phyloP scores from a whole-genome alignment of 92 coral and sea anemone genomes.

The Paragorgia papillata region DNA sequence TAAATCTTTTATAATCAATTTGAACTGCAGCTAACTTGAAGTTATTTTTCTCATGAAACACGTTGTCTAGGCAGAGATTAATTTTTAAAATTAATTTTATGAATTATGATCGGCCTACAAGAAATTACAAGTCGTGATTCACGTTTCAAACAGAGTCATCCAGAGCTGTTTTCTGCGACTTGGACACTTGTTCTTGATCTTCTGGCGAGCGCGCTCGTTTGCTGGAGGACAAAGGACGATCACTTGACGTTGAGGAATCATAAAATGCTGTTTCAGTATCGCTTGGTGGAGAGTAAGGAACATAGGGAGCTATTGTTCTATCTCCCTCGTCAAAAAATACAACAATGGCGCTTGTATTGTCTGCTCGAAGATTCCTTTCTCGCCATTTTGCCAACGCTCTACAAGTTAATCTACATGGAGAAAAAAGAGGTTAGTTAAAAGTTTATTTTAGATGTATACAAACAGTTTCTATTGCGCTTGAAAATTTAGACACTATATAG shows the following conservation, averaged over 20 bases:
- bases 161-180: constrained; percentile 5
- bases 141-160: no score
- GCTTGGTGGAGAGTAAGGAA: constrained; percentile 58
- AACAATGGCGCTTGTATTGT: constrained; percentile 85
- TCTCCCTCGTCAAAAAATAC: constrained; percentile 83
- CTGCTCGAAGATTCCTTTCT: constrained; percentile 83
- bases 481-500: no score
- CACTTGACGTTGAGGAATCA: background rate
- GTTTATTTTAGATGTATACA: no score
- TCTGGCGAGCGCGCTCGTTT: constrained; percentile 28
- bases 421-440: no score
- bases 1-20: no score
- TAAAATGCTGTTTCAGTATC: constrained; percentile 71
- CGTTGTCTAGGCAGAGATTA: no score
- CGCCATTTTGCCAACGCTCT: constrained; percentile 88
- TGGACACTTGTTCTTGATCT: background rate
- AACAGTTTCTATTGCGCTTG: no score
- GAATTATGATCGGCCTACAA: no score
- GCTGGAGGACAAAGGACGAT: background rate
- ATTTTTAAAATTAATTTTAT: no score
- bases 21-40: no score
- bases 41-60: no score
- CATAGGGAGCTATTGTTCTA: constrained; percentile 40
- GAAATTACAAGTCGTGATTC: no score
- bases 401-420: constrained; percentile 59